Base-by-base conservation (phyloP, 2,888 invertebrate genomes). In the Chrysopilus asiliformis region DNA sequence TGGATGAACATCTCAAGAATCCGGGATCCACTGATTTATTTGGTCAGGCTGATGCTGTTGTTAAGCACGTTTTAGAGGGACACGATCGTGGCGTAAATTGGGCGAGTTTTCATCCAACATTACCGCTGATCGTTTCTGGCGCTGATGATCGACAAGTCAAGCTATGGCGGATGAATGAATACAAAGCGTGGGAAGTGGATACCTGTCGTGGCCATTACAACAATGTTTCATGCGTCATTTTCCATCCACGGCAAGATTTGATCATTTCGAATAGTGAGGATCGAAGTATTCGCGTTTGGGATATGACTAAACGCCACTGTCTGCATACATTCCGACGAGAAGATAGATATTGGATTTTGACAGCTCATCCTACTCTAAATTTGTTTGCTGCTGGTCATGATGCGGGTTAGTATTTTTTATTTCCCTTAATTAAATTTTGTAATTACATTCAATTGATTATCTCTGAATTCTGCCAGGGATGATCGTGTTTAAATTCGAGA, bases 381-480 rank as follows among this genome's bases (percentile, higher is more conserved):
- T 66, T 99, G 32, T 98, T 99, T 66, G 98, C 97, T 14, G 98
- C 97, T n/a, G 97, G 98, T 0, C 98, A 99, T 62, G 98, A 98
- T 67, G 82, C 84, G 26, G 98, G 97, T 47, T 86, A 90, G 87
- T 75, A 90, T 10, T 3, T 29, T 32, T 5, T 20, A 6, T 33
- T 7, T 9, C 18, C 8, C 24, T 12, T 2, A 4, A 15, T 28
- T 18, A 22, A 22, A n/a, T 38, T 8, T 14, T 2, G 28, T 13
- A 14, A 25, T 5, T 9, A 20, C 12, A 15, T 13, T 4, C 19
- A 29, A 9, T 3, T 32, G 15, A 27, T 30, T 19, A 1, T 7
- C 17, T 27, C 18, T 9, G 12, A 33, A 29, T 22, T 28, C 32
- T 36, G 1, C 13, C 18, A 62, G 60, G 64, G 14, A 63, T 64